Conservation (phyloP, 2,797 vertebrate species). For the Melanotaenia nigrans region DNA sequence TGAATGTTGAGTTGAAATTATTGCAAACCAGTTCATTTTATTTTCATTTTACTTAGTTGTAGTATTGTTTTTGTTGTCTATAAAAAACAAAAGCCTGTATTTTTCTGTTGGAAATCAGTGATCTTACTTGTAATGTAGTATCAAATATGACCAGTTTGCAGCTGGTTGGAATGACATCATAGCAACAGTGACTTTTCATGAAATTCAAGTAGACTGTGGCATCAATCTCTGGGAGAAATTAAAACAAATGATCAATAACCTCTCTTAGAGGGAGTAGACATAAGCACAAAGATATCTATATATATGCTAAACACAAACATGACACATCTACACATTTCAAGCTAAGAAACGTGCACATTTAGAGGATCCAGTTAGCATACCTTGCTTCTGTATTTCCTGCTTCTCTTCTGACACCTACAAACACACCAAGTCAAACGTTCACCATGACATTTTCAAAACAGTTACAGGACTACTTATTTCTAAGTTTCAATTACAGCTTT, state of each 20-base stretch:
- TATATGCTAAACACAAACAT: not conserved
- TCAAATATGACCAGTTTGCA: slow-evolving; percentile 97
- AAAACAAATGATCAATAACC: slow-evolving; percentile 1
- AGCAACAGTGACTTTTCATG: slow-evolving; percentile 93
- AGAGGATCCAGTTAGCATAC: slow-evolving; percentile 15
- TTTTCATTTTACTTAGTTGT: too few species aligned
- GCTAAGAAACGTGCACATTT: not conserved
- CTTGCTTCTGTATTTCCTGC: slow-evolving; percentile 37
- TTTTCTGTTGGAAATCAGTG: not conserved
- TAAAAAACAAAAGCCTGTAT: too few species aligned
- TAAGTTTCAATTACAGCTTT: not conserved
- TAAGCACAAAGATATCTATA: too few species aligned
- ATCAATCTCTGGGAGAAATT: slow-evolving; percentile 68
- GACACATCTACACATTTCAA: not conserved
- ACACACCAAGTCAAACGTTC: slow-evolving; percentile 30
- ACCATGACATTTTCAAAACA: slow-evolving; percentile 11
- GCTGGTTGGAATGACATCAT: slow-evolving; percentile 93
- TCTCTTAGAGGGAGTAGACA: too few species aligned
- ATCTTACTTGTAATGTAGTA: slow-evolving; percentile 85
- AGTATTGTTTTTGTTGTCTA: too few species aligned
- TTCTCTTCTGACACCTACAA: slow-evolving; percentile 54
- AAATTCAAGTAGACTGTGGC: slow-evolving; percentile 91
- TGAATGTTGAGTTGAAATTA: too few species aligned
- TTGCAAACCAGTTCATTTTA: too few species aligned
- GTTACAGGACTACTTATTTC: not conserved